These are phyloP conservation scores for Pseudobourletiella spinata DNA, from an alignment of 1,140 invertebrate species.

Conservation along the genomic window DNA sequence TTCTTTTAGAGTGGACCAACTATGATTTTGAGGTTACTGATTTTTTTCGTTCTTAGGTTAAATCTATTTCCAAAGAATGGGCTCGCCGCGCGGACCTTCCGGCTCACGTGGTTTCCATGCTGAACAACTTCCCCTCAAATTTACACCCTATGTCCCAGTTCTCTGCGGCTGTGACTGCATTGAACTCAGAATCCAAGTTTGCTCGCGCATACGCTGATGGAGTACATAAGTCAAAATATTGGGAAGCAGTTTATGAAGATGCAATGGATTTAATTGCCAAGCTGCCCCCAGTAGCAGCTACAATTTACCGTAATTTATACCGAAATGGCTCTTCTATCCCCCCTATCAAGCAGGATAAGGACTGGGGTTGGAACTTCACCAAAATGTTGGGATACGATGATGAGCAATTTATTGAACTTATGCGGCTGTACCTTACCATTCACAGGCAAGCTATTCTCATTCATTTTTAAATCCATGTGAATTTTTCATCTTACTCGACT, in stretches of 20 bases:
- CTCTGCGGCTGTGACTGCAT: constrained; percentile 77
- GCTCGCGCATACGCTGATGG: constrained; percentile 81
- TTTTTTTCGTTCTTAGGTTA: constrained; percentile 46
- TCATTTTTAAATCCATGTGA: background rate
- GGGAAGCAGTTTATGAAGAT: constrained; percentile 88
- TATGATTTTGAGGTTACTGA: too few relatives aligned
- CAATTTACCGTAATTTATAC: constrained; percentile 87
- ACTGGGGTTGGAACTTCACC: constrained; percentile 91
- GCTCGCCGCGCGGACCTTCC: constrained; percentile 80
- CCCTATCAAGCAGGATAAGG: constrained; percentile 76
- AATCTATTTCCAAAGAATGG: constrained; percentile 82
- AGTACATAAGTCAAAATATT: constrained; percentile 75
- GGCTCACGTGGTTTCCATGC: constrained; percentile 82
- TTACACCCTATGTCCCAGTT: constrained; percentile 96
- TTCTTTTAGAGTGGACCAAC: too few relatives aligned
- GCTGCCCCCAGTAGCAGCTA: constrained; percentile 84
- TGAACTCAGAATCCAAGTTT: constrained; percentile 91
- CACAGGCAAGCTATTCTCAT: constrained; percentile 54
- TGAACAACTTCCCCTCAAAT: constrained; percentile 90
- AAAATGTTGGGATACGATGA: constrained; percentile 87
- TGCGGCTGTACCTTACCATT: constrained; percentile 91
- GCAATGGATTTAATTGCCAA: constrained; percentile 95
- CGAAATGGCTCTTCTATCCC: constrained; percentile 75
- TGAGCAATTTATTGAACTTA: constrained; percentile 73
- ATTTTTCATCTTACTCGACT: background rate